Evolutionary conservation across 2,797 vertebrate species (phyloP), one percentile per base, ranked within the genome.

Genomic region (Gymnopithys bicolor): DNA sequence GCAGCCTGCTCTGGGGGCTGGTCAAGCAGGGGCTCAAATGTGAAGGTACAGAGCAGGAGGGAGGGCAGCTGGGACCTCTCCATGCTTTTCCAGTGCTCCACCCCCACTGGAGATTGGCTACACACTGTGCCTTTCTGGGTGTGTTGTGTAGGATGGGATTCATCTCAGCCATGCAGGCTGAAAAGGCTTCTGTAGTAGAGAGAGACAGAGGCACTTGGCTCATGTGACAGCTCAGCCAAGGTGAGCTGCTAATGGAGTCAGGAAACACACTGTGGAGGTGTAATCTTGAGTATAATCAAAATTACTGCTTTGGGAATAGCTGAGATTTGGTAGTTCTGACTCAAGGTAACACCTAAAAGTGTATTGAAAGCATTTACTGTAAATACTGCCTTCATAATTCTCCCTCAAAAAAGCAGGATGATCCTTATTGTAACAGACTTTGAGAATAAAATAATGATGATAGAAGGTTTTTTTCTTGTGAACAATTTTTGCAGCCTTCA

Each of bases 1-100:
- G 99, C 92, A 99, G 99, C 94, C 97, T 99, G 96, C 98, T 99
- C 51, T 99, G 99, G 99, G 99, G 99, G 52, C 97, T 99, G 84
- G 98, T 98, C 95, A 99, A 89, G 89, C 99, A 99, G 85, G 99
- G 99, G 19, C 98, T 99, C n/a, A 99, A 99, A 91, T 99, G 99
- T 97, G 99, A 99, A 98, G 99, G 99, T 99, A 93, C 3, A 12
- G 7, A 68, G 59, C 25, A 33, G 32, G 19, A 33, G 37, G 60
- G 39, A 78, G 79, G 82, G 68, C 80, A 74, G 45, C 55, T 82
- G 77, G 37, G 53, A 79, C 55, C 45, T 59, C 58, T 37, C 37
- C 0, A 0, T 35, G 55, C 35, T 51, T 33, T 39, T 9, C 15
- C 63, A 32, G 11, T 2, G n/a, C 14, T 67, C 21, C 4, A 2